Evolutionary conservation across 64 coral and sea anemone species (phyloP).

Genomic region (Actinia equina): DNA sequence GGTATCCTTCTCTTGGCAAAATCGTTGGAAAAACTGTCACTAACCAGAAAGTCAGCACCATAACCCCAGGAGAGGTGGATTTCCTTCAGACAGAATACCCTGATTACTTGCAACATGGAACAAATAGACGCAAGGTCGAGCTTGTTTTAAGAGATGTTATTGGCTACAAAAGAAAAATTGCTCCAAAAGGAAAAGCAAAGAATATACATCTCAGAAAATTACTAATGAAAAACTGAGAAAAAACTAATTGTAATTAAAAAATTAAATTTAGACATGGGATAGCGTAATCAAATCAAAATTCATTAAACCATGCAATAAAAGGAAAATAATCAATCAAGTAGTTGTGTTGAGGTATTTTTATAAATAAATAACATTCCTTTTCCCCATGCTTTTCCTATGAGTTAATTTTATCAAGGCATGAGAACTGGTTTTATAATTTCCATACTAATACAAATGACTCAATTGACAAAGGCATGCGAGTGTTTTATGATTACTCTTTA

Average conservation of each 20-base stretch:
- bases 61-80: conserved; percentile 74
- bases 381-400: no score
- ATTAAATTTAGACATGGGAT: background rate
- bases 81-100: conserved; percentile 90
- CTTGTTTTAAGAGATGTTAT: background rate
- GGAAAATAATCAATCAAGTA: no score
- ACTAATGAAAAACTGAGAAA: background rate
- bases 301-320: no score
- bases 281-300: no score
- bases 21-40: conserved; percentile 24
- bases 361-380: no score
- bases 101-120: background rate
- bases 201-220: background rate
- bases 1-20: conserved; percentile 55
- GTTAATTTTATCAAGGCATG: no score
- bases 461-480: no score
- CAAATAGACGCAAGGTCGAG: background rate
- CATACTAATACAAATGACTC: no score
- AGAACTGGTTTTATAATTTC: no score
- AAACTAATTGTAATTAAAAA: background rate
- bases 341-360: no score
- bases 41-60: conserved; percentile 58
- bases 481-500: no score
- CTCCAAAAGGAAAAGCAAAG: background rate
- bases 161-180: background rate